These are phyloP conservation scores for Hormaphis cornu DNA, from an alignment of 1,140 invertebrate genomes.

Conservation along the genomic window DNA sequence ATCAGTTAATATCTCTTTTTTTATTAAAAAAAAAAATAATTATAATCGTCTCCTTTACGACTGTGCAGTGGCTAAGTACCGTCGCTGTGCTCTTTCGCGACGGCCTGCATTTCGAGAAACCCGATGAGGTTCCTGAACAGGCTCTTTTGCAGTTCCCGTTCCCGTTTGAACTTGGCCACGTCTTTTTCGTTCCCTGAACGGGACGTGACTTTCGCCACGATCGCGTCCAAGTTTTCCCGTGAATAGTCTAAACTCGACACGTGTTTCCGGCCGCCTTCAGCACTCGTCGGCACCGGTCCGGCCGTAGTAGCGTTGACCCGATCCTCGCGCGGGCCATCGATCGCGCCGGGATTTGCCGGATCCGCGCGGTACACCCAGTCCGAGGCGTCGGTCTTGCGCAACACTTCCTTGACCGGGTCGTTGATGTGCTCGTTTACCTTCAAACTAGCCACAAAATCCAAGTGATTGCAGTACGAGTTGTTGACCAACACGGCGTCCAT, in stretches of 20 bases:
- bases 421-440: constrained; percentile 53
- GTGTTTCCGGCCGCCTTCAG: not conserved
- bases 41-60: too few species aligned
- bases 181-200: not conserved
- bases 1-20: too few species aligned
- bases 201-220: not conserved
- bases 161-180: not conserved
- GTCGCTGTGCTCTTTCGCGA: too few species aligned
- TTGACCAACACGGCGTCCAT: constrained; percentile 51
- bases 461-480: constrained; percentile 51
- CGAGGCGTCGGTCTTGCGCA: constrained; percentile 35
- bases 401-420: constrained; percentile 48
- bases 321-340: not conserved
- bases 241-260: not conserved
- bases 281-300: not conserved
- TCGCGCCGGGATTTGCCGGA: not conserved
- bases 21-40: too few species aligned
- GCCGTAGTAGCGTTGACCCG: not conserved
- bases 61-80: too few species aligned
- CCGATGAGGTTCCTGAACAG: not conserved
- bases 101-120: not conserved
- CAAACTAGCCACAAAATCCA: constrained; percentile 57
- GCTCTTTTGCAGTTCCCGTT: not conserved
- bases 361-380: not conserved
- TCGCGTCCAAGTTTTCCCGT: not conserved